These are phyloP conservation scores for Sebastes baramenuke DNA, from an alignment of 2,797 vertebrate species.

Conservation along the genomic window DNA sequence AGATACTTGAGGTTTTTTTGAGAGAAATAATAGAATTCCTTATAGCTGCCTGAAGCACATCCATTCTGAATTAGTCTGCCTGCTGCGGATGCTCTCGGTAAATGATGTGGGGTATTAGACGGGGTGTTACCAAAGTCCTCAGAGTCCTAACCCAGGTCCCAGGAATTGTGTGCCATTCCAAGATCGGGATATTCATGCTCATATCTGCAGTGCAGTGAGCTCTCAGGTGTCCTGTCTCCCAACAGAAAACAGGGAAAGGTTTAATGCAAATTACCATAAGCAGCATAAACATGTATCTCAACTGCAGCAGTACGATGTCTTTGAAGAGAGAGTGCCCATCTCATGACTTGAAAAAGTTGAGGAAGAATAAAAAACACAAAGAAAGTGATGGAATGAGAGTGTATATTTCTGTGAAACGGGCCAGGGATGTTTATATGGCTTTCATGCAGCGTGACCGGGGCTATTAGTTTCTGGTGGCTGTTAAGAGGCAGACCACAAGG, in stretches of 20 bases:
- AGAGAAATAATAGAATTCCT: conserved; percentile 72
- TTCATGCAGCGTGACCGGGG: conserved; percentile 57
- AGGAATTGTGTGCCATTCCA: conserved; percentile 19
- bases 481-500: conserved; percentile 43
- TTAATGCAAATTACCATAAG: conserved; percentile 71
- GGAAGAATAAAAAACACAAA: conserved; percentile 1
- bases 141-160: conserved; percentile 54
- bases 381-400: conserved; percentile 27
- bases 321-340: conserved; percentile 33
- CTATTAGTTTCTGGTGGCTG: conserved; percentile 52
- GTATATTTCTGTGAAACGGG: conserved; percentile 38
- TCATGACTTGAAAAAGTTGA: conserved; percentile 23
- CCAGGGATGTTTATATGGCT: conserved; percentile 62
- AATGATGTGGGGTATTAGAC: conserved; percentile 62
- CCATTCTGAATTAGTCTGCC: conserved; percentile 66
- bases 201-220: conserved; percentile 21
- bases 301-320: conserved; percentile 12
- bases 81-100: conserved; percentile 58
- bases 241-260: conserved; percentile 39
- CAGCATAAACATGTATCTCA: conserved; percentile 68
- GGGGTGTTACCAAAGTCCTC: conserved; percentile 55
- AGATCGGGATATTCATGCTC: conserved; percentile 40
- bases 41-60: conserved; percentile 69
- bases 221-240: conserved; percentile 61
- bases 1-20: conserved; percentile 49